phyloP scores from a whole-genome alignment of 2,888 invertebrate genomes.

The Venustoraphidia nigricollis region DNA sequence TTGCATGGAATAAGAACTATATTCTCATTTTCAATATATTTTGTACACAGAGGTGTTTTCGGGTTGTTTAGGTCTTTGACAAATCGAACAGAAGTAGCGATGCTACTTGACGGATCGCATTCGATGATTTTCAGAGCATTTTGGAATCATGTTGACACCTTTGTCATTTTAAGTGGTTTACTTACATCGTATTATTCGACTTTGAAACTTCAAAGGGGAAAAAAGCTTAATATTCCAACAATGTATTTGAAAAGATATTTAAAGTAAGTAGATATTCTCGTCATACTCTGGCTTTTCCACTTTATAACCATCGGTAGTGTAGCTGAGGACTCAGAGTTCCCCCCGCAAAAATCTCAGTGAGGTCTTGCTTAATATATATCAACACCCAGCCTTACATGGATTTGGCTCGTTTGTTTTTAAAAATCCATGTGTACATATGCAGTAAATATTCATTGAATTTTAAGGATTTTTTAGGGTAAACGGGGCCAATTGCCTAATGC shows the following conservation, averaged over 20 bases:
- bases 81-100: conserved; percentile 6
- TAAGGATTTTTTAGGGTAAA: no score
- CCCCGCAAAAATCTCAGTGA: no score
- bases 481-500: no score
- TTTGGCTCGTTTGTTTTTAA: no score
- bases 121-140: conserved; percentile 7
- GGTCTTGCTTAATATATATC: no score
- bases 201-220: conserved; percentile 2
- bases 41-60: conserved; percentile 7
- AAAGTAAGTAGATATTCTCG: conserved; percentile 6
- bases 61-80: conserved; percentile 8
- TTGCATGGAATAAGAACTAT: conserved; percentile 7
- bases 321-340: no score
- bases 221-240: conserved; percentile 2
- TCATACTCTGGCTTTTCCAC: no score
- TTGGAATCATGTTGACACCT: conserved; percentile 8
- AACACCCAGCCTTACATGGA: no score
- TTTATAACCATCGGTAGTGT: no score
- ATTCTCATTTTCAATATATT: conserved; percentile 8
- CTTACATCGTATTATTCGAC: conserved; percentile 7
- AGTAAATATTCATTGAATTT: no score
- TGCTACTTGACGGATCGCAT: conserved; percentile 4
- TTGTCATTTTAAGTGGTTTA: conserved; percentile 8
- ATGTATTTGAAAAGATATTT: conserved; percentile 7
- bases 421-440: no score